A percentile compares a stretch with the other conserved stretches of the same genome.
Evolutionary conservation across 1,140 invertebrate species (phyloP).

Genomic region (Leptinotarsa defecta): DNA sequence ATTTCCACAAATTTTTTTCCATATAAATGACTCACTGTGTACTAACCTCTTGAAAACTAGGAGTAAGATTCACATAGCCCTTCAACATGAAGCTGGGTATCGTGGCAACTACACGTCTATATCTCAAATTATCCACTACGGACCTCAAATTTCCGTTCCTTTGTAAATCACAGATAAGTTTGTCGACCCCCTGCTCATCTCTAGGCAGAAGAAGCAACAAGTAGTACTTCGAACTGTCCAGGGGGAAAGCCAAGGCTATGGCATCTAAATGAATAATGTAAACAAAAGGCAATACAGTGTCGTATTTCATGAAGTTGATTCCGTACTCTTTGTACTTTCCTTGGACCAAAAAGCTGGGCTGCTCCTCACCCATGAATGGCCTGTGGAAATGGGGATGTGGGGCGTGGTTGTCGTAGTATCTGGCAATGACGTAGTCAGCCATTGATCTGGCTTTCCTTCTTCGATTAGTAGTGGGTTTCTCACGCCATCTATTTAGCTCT

Average conservation of each 20-base stretch:
- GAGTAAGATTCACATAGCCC: conserved; percentile 75
- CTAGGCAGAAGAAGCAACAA: conserved; percentile 65
- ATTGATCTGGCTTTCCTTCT: conserved; percentile 38
- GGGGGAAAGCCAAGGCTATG: conserved; percentile 72
- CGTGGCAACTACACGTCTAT: conserved; percentile 70
- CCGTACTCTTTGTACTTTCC: conserved; percentile 48
- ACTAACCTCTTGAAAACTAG: conserved; percentile 76
- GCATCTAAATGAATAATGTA: conserved; percentile 73
- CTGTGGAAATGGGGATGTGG: not conserved
- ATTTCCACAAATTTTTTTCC: no score
- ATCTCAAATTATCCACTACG: conserved; percentile 68
- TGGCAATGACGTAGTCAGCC: conserved; percentile 47
- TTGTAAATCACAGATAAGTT: conserved; percentile 54
- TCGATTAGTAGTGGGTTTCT: not conserved
- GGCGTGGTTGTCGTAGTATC: conserved; percentile 32
- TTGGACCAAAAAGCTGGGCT: conserved; percentile 48
- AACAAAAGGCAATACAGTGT: conserved; percentile 74
- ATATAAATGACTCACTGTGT: not conserved
- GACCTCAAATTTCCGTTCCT: conserved; percentile 62
- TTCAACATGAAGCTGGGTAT: conserved; percentile 79
- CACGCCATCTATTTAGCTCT: not conserved
- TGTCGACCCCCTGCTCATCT: conserved; percentile 56
- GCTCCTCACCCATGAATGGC: conserved; percentile 25
- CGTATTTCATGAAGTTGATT: conserved; percentile 68
- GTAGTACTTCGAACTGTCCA: conserved; percentile 71